phyloP scores from a whole-genome alignment of 2,113 vertebrate genomes.

The Corythoichthys intestinalis region DNA sequence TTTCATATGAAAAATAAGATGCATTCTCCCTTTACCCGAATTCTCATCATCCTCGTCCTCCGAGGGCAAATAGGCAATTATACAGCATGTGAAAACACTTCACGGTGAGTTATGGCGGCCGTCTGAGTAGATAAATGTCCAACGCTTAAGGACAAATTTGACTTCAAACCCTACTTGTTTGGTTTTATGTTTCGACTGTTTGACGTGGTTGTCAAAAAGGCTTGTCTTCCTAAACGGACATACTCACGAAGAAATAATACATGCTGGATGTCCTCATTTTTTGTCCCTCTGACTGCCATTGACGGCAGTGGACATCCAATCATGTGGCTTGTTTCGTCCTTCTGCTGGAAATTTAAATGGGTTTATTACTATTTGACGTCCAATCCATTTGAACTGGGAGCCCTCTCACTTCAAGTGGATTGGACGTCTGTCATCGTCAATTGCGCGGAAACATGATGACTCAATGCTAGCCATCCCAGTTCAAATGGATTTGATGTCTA shows the following conservation, averaged over 20 bases:
- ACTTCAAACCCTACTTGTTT: not conserved
- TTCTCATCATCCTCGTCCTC: conserved; percentile 20
- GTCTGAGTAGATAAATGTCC: conserved; percentile 8
- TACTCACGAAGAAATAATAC: not conserved
- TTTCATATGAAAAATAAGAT: conserved; percentile 1
- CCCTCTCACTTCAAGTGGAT: too few relatives aligned
- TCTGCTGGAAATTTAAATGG: not conserved
- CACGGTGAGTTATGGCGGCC: conserved; percentile 4
- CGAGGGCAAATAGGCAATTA: conserved; percentile 20
- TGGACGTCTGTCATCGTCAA: too few relatives aligned
- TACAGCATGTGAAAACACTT: conserved; percentile 15
- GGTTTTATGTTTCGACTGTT: not conserved
- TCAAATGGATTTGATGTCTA: too few relatives aligned
- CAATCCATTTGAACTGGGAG: too few relatives aligned
- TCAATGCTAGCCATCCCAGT: too few relatives aligned
- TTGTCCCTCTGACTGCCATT: not conserved
- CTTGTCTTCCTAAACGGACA: not conserved
- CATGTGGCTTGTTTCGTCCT: not conserved
- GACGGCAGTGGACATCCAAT: not conserved
- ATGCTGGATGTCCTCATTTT: not conserved
- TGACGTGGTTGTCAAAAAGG: not conserved
- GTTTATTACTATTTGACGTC: too few relatives aligned
- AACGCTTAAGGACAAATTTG: not conserved
- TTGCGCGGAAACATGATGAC: too few relatives aligned
- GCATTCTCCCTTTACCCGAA: not conserved